Base-by-base conservation (phyloP, 2,888 invertebrate species). In the Sycophila texana region DNA sequence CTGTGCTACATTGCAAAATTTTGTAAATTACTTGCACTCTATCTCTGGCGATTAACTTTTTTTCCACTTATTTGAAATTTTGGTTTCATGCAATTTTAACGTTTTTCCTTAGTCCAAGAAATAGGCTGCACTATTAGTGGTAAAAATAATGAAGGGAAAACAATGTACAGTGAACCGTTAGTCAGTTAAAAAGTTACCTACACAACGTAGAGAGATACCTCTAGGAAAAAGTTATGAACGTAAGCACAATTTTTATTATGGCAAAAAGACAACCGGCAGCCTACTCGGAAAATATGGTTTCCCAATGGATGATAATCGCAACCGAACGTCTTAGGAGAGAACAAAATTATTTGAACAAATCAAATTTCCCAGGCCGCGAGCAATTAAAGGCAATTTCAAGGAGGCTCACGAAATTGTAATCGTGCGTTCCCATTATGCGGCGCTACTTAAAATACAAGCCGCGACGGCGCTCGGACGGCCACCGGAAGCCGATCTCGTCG, bases 401-500 rank as follows among this genome's bases (percentile, higher is more conserved):
- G 53, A 53, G 10, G 39, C 39, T 63, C 26, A 18, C 7, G 26
- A 74, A 74, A 74, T 55, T 47, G 16, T 51, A 74, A 67, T 55
- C 49, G 49, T 30, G 49, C 66, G 57, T 57, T 70, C 47, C 4
- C 47, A 70, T 71, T 60, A 47, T 20, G 7, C 60, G 53, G 14
- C 20, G 47, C 61, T 76, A 67, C 75, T 70, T 70, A 61, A 68
- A 75, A 68, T 39, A 58, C 66, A 68, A 63, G 68, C 53, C 51
- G 53, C 53, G 39, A 63, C 63, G 63, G 39, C 63, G 47, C 53
- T 57, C 51, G 7, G 65, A 4, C 47, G 39, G 55, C 20, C 61
- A 63, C 76, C 58, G 76, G 70, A 76, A 76, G 70, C 39, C 67
- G 61, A 74, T 47, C 57, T 57, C 26, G 51, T 55, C 16, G 20